These are phyloP conservation scores for Tamandua tetradactyla DNA, from an alignment of 2,797 vertebrate species.

Conservation along the genomic window DNA sequence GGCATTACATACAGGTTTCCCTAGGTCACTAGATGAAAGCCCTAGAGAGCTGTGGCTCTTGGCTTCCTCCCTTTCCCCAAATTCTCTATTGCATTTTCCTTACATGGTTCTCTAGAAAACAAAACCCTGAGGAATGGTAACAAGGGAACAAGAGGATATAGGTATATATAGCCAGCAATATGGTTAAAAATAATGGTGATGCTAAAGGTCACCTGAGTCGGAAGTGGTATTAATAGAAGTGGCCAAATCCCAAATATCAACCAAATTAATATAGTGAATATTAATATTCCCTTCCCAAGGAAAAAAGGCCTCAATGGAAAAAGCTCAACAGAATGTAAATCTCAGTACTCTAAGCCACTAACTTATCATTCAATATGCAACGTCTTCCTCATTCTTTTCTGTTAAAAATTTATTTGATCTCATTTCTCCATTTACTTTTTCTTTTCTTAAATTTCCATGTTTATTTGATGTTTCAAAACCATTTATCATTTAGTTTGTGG, in stretches of 20 bases:
- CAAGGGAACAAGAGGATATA: neutral
- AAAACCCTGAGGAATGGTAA: neutral
- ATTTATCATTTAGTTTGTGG: neutral
- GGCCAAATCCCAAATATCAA: neutral
- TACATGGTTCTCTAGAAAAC: neutral
- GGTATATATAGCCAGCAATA: neutral
- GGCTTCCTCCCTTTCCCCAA: neutral
- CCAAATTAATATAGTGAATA: neutral
- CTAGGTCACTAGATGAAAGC: neutral
- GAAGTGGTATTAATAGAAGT: neutral
- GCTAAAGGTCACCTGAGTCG: neutral
- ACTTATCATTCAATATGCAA: neutral
- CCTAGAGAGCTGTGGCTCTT: neutral
- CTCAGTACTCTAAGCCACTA: neutral
- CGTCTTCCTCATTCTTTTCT: neutral
- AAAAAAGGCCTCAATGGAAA: neutral
- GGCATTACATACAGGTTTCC: rapidly evolving
- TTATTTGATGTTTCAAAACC: neutral
- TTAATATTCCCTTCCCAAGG: neutral
- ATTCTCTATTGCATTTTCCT: neutral
- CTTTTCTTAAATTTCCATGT: neutral
- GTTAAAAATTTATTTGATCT: neutral
- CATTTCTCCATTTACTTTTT: neutral
- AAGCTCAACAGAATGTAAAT: neutral
- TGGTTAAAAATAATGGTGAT: neutral